Base-by-base conservation (phyloP, 2,113 vertebrate species). In the Peucedramus taeniatus region DNA sequence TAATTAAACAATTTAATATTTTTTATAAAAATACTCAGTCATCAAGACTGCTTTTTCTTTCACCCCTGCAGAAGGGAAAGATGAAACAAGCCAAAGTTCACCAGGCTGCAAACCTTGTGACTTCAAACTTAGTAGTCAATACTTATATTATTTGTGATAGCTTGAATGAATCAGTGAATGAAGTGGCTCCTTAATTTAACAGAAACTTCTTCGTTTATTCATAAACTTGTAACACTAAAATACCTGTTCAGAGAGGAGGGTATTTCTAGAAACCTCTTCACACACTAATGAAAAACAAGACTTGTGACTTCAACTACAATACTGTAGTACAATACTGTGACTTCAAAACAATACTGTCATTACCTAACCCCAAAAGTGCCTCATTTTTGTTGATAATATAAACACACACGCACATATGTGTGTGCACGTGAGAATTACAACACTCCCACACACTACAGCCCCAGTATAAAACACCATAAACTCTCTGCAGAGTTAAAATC, bases 401-500 rank as follows among this genome's bases (percentile, higher is more conserved):
- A 51, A 77, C 54, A 76, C 15, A 53, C 3, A 33, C 0, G 0
- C 21, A 17, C 4, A 14, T 3, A 2, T 9, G 9, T 37, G 7
- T 40, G 5, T 31, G 53, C 2, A 6, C 9, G 14, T 10, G 31
- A 68, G 63, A 87, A 76, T 63, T 49, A 45, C 71, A 86, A 61
- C 6, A 4, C 14, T 45, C 17, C 10, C 35, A 31, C n/a, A 37
- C 9, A 42, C 13, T 18, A 47, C 9, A 70, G 11, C 18, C 16
- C 40, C n/a, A 39, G 17, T 26, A 78, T 7, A 72, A 83, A 65
- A 54, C 33, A 72, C 12, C 20, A 61, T 3, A 54, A 66, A 47
- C 20, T 74, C 59, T 47, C n/a, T 53, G 27, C 47, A 90, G 47
- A 74, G 68, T 45, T 53, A 45, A 66, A 65, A 66, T 22, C 11